Percentiles rank a stretch among this genome's conserved stretches.
These are phyloP conservation scores for Stomatorhinus ivindoensis DNA, from an alignment of 2,113 vertebrate species.

Conservation along the genomic window DNA sequence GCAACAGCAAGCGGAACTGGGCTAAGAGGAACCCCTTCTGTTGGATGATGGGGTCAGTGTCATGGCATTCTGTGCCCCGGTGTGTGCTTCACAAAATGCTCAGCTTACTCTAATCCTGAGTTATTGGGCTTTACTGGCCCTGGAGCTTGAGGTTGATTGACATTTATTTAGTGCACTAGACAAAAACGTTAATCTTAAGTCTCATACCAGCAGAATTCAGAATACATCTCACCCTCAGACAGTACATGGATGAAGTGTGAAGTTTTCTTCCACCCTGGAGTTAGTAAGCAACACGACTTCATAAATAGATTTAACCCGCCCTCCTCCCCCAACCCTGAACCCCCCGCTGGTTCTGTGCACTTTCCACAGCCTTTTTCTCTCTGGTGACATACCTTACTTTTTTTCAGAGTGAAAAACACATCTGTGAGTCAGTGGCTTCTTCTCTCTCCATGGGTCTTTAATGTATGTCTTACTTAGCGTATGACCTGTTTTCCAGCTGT, in stretches of 20 bases:
- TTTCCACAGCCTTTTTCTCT: neutral
- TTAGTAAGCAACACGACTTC: neutral
- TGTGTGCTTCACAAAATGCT: neutral
- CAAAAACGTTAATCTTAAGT: neutral
- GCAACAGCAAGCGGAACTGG: neutral
- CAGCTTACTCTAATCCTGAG: neutral
- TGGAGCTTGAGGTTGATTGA: neutral
- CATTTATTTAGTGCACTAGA: neutral
- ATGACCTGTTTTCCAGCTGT: neutral
- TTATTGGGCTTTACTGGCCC: neutral
- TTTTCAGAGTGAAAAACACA: neutral
- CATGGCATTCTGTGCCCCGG: neutral
- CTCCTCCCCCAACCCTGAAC: neutral
- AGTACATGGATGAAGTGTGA: neutral
- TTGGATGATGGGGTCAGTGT: neutral
- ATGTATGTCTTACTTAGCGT: neutral
- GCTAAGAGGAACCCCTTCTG: neutral
- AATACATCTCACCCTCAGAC: neutral
- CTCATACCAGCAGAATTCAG: neutral
- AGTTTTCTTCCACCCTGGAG: neutral
- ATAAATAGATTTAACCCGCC: neutral
- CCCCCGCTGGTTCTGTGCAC: neutral
- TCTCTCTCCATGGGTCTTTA: neutral
- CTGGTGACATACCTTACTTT: neutral
- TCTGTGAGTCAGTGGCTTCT: neutral